Percentiles rank a stretch among this genome's conserved stretches.
Evolutionary conservation across 2,797 vertebrate genomes (phyloP).

Genomic region (Paramormyrops hopkinsi): DNA sequence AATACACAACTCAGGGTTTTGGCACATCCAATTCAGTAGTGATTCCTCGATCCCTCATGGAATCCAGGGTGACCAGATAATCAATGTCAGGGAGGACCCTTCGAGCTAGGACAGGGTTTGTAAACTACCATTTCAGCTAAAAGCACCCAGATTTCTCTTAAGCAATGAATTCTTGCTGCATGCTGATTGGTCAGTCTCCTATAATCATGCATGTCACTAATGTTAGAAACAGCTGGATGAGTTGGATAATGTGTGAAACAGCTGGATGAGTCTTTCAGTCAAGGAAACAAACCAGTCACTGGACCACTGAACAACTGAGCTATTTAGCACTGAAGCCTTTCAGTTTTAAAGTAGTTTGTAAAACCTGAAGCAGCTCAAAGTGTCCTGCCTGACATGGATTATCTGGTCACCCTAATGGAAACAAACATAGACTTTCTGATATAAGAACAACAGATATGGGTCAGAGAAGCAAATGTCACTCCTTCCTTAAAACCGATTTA

Average conservation of each 20-base stretch:
- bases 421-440: not conserved
- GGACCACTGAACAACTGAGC: not conserved
- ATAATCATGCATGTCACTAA: not conserved
- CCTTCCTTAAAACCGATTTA: slow-evolving; percentile 31
- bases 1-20: not conserved
- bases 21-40: not conserved
- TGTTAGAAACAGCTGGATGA: not conserved
- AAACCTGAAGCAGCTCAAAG: not conserved
- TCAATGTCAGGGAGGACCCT: not conserved
- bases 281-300: not conserved
- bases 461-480: not conserved
- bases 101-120: not conserved
- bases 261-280: not conserved
- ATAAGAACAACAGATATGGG: not conserved
- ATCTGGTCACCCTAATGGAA: not conserved
- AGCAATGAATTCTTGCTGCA: not conserved
- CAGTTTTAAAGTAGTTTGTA: not conserved
- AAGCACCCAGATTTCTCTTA: not conserved
- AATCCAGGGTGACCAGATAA: not conserved
- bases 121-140: not conserved
- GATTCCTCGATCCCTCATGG: not conserved
- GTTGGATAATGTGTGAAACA: not conserved
- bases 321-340: not conserved
- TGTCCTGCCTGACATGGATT: not conserved
- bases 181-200: not conserved